phyloP scores from a whole-genome alignment of 2,888 invertebrate genomes.

The Dioctria rufipes region DNA sequence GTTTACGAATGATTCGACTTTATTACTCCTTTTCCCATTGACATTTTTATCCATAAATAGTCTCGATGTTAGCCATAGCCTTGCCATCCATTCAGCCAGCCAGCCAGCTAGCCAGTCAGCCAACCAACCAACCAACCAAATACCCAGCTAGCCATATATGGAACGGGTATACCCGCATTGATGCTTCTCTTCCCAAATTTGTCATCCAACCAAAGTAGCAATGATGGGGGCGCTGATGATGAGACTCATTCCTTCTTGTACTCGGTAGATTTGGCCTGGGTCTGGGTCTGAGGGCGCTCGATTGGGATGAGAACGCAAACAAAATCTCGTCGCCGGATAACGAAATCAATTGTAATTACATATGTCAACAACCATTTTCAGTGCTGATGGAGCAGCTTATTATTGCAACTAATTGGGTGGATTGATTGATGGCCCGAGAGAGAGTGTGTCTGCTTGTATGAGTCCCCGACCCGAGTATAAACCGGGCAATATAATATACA shows the following conservation, averaged over 20 bases:
- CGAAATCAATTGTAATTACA: constrained; percentile 70
- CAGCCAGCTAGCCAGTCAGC: no score
- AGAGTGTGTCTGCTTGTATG: not conserved
- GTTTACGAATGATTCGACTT: constrained; percentile 36
- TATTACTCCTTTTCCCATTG: constrained; percentile 19
- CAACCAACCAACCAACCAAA: no score
- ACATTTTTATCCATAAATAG: no score
- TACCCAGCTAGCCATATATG: no score
- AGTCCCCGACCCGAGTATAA: not conserved
- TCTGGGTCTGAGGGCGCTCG: not conserved
- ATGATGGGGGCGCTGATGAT: not conserved
- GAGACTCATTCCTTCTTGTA: not conserved
- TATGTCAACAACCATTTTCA: constrained; percentile 70
- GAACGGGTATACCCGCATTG: constrained; percentile 29
- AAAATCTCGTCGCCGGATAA: constrained; percentile 60
- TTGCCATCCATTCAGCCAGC: no score
- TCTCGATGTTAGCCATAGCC: no score
- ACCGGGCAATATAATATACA: not conserved
- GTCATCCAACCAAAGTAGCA: not conserved
- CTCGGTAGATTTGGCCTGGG: not conserved
- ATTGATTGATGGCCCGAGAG: constrained; percentile 52
- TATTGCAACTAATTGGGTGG: constrained; percentile 54
- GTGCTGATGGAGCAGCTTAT: constrained; percentile 53
- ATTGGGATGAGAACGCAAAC: constrained; percentile 56
- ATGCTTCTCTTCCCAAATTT: constrained; percentile 12